Evolutionary conservation across 2,113 vertebrate species (phyloP), one percentile per base, ranked within the genome.

Genomic region (Nibea coibor): DNA sequence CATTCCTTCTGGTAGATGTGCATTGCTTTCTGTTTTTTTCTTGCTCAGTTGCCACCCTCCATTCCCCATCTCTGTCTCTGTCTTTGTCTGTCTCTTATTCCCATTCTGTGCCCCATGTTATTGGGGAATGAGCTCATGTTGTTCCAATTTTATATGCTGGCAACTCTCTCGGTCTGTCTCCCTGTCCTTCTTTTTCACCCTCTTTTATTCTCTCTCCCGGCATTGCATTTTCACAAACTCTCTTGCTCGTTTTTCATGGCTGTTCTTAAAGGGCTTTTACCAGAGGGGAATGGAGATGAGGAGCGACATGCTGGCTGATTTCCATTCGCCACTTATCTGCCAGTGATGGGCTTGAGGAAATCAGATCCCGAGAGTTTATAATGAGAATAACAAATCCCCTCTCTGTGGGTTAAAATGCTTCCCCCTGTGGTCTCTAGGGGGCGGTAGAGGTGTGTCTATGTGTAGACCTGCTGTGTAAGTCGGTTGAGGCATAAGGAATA

Each of bases 81-180:
- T 94, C 74, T 76, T 72, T 80, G 59, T 80, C 56, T 77, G 78
- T 78, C 48, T 83, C 82, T 87, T 71, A 81, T 87, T 91, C 88
- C 88, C 88, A 72, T 31, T 93, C 90, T 88, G 87, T 92, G 89
- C 91, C 93, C 93, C 89, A 86, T 91, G 94, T 94, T 92, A 90
- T 87, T 89, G 90, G 92, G 92, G 82, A 84, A 85, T 89, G 86
- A 63, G n/a, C 87, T 95, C 91, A 92, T 69, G 72, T 89, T 93
- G 85, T 88, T 93, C 84, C 80, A 91, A 88, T 93, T 93, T 87
- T 64, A 88, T 75, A 85, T 91, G 69, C n/a, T 88, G 85, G 87
- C 89, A 77, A 43, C 83, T 72, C 81, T 62, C 75, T 75, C 61
- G 0, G 11, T 80, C 62, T 82, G 58, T 80, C 75, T 80, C 42